Evolutionary conservation across 30 jellyfish, hydroid and myxozoan genomes (phyloP), one percentile per base, ranked within the genome.

Genomic region (Aurelia sp.): DNA sequence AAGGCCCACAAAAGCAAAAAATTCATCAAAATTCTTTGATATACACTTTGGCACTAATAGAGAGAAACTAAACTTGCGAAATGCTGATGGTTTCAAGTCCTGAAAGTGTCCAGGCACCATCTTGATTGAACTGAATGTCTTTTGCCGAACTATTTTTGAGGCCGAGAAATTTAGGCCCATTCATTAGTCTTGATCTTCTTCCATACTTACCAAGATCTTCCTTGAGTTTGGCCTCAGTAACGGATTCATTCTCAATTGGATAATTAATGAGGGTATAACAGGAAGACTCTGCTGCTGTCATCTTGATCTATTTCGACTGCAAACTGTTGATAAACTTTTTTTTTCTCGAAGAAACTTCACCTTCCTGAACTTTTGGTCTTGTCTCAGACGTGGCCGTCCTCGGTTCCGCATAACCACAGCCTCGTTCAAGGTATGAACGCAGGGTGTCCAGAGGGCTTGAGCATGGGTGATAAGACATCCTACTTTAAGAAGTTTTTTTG

Each of bases 201-300:
- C 30, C 33, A 5, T 50, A 17, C 97, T 75, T 65, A 95, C 99
- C 99, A 17, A 95, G 89, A 63, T 95, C 99, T 69, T 90, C 99
- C 67, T 90, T 95, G 50, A 95, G 97, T 68, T 95, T 90, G 10
- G 96, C 97, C 87, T 95, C 99, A 18, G 99, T 59, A 63, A 85
- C 88, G 20, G 97, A 48, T 47, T 95, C 99, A 89, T 90, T 89
- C 65, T 95, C 99, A 58, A 85, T 80, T 22, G 97, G 99, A 69
- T 95, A 90, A 57, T 90, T 95, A 52, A 95, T 90, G 51, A 95
- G 80, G 81, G 99, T 95, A 70, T 95, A 95, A 78, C 99, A 95
- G 50, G 99, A 89, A 0, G 84, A 85, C 68, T 92, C 98, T 18
- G 93, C 90, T 5, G 93, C 93, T 11, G 93, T 72, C 93, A 84